phyloP scores from a whole-genome alignment of 2,888 invertebrate genomes.

The Mylabris sibirica region DNA sequence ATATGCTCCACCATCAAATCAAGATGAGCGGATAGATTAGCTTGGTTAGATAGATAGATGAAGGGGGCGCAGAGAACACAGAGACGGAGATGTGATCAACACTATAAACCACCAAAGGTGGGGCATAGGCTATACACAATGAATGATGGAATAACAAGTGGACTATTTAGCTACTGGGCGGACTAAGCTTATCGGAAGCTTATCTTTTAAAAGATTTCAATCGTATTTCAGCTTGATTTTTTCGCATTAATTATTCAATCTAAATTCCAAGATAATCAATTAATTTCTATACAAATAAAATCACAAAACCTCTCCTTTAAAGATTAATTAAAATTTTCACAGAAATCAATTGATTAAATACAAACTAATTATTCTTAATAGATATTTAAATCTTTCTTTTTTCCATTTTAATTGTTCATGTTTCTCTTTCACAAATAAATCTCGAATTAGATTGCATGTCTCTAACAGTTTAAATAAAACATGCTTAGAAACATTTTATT shows the following conservation, averaged over 20 bases:
- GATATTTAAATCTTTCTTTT: not conserved
- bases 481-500: conserved; percentile 11
- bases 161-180: conserved; percentile 13
- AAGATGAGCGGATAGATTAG: conserved; percentile 5
- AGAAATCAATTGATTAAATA: not conserved
- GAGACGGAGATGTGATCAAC: conserved; percentile 2
- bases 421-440: not conserved
- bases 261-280: no score
- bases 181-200: not conserved
- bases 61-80: no score
- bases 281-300: no score
- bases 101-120: conserved; percentile 2
- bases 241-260: not conserved
- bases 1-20: not conserved
- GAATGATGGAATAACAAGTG: conserved; percentile 10
- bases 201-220: conserved; percentile 1
- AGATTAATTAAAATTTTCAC: not conserved
- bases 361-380: not conserved
- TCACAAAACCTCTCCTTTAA: not conserved
- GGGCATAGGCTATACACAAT: not conserved
- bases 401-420: not conserved
- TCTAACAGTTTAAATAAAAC: conserved; percentile 12
- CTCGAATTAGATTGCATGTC: not conserved
- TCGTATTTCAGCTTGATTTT: not conserved
- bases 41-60: not conserved